Conservation (phyloP, 2,113 vertebrate genomes). For the Poeciliopsis occidentalis region DNA sequence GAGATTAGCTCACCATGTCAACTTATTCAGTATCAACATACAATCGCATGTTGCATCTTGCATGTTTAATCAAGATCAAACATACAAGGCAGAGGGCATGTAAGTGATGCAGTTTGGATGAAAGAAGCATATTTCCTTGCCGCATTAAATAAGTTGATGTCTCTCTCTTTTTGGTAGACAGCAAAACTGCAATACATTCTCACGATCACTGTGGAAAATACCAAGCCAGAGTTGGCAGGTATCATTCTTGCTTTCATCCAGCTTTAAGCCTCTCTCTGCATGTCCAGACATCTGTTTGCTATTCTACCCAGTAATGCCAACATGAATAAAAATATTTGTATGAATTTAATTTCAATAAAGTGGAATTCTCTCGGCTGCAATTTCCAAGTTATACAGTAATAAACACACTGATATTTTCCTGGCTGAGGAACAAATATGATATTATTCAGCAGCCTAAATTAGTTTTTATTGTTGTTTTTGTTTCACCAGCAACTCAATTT, state of each 20-base stretch:
- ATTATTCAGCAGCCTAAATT: slow-evolving; percentile 56
- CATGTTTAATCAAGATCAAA: slow-evolving; percentile 55
- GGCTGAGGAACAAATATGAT: slow-evolving; percentile 14
- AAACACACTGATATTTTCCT: neutral
- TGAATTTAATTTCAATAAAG: slow-evolving; percentile 13
- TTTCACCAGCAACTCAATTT: slow-evolving; percentile 39
- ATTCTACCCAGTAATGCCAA: slow-evolving; percentile 16
- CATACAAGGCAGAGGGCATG: slow-evolving; percentile 5
- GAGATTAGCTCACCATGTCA: slow-evolving; percentile 40
- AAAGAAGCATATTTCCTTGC: slow-evolving; percentile 28
- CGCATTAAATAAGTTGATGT: neutral
- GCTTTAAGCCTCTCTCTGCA: slow-evolving; percentile 21
- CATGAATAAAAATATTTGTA: slow-evolving; percentile 11
- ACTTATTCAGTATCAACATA: slow-evolving; percentile 38
- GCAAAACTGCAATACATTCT: slow-evolving; percentile 35
- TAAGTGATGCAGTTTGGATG: slow-evolving; percentile 43
- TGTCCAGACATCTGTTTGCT: slow-evolving; percentile 40
- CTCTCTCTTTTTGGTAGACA: slow-evolving; percentile 8
- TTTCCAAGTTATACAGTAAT: neutral
- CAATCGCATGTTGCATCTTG: slow-evolving; percentile 1
- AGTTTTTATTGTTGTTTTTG: neutral
- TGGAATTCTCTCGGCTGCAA: slow-evolving; percentile 26
- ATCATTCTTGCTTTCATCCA: slow-evolving; percentile 35
- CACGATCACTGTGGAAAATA: slow-evolving; percentile 64
- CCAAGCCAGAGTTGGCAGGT: slow-evolving; percentile 54